phyloP scores from a whole-genome alignment of 2,797 vertebrate species.

The Pteropus rufus region DNA sequence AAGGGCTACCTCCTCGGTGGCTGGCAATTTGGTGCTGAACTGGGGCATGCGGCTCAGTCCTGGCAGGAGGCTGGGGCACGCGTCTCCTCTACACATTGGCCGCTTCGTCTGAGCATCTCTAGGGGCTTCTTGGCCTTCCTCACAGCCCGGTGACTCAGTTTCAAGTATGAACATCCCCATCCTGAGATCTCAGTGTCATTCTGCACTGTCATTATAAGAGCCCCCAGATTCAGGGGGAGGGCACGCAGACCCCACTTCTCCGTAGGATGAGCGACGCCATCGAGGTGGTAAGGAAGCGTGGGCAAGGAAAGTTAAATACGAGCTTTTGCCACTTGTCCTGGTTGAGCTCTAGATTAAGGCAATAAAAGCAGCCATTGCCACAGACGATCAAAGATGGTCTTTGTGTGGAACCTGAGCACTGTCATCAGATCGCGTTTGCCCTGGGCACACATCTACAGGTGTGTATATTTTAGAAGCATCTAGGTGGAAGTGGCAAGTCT shows the following conservation, averaged over 20 bases:
- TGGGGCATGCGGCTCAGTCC: fast-evolving
- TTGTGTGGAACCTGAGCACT: background rate
- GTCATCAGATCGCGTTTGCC: background rate
- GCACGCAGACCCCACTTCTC: background rate
- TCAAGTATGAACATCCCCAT: background rate
- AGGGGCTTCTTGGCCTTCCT: background rate
- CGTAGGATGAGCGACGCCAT: background rate
- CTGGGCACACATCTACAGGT: background rate
- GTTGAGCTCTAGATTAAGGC: background rate
- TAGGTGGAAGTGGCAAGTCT: background rate
- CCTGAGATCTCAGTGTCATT: background rate
- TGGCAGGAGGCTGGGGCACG: fast-evolving
- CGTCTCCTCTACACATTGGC: background rate
- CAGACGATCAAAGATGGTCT: background rate
- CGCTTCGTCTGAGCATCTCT: background rate
- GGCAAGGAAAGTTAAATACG: background rate
- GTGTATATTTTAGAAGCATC: background rate
- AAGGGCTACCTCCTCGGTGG: background rate
- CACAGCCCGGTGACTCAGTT: background rate
- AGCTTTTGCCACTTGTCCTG: background rate
- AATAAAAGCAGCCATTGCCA: background rate
- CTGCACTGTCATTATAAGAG: background rate
- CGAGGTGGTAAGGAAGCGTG: background rate
- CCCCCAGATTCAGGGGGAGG: background rate
- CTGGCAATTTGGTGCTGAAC: background rate